Evolutionary conservation across 2,888 invertebrate genomes (phyloP), one percentile per base, ranked within the genome.

Genomic region (Brassicogethes aeneus): DNA sequence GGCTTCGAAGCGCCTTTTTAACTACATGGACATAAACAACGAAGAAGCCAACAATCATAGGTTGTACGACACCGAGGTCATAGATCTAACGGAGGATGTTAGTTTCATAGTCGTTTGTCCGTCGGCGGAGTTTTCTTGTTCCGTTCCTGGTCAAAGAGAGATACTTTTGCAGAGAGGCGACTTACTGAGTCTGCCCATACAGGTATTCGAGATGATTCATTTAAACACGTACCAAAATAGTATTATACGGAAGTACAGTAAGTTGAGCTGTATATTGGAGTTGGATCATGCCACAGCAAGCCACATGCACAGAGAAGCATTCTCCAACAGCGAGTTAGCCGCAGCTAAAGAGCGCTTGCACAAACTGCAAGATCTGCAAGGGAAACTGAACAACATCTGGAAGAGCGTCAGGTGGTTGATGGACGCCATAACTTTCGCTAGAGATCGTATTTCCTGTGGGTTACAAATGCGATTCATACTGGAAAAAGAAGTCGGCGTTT

Each of bases 331-430:
- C 2, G 96, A 96, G 65, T 68, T 95, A 16, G 82, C 83, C 46
- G 77, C 80, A 2, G 91, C 95, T 40, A 92, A 89, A 66, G 88
- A 90, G 56, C 79, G 90, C 42, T 70, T 96, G 31, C 72, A 77
- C 1, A 85, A 85, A 57, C 69, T 97, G 16, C 85, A 88, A 60
- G 86, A 89, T 39, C 76, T 94, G 32, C 94, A 95, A 61, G 73
- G 79, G 17, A 86, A 82, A 57, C 72, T 96, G 34, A 96, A 96
- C 58, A 70, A 78, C 0, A 82, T 91, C 2, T 97, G 97, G 97
- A 91, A 92, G 60, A 83, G 85, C 14, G 85, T 91, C 33, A 79
- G 99, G 13, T 99, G 97, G 97, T 76, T 97, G 14, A 89, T 94
- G 80, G 94, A 96, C 61, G 84, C 95, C 3, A 91, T 97, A 40